phyloP scores from a whole-genome alignment of 2,113 vertebrate species.

The Rhabdornis inornatus region DNA sequence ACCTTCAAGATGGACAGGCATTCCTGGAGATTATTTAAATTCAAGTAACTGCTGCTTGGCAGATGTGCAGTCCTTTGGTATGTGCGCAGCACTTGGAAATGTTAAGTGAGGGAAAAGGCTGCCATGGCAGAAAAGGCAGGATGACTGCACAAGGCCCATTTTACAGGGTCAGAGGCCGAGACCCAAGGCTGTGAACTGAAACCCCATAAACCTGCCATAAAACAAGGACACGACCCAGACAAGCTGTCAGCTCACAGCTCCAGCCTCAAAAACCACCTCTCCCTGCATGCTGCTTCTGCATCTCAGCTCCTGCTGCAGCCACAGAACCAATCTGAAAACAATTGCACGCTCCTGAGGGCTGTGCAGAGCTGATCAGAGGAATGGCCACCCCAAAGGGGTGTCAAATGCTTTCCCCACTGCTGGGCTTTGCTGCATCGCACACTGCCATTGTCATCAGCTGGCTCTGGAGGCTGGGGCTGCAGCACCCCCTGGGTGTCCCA shows the following conservation, averaged over 20 bases:
- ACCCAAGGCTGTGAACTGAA: not conserved
- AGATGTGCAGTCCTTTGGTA: not conserved
- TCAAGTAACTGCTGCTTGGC: slow-evolving; percentile 48
- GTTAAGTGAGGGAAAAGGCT: not conserved
- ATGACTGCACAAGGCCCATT: not conserved
- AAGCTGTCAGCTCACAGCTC: not conserved
- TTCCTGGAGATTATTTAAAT: slow-evolving; percentile 42
- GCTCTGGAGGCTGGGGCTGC: not conserved
- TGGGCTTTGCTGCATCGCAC: not conserved
- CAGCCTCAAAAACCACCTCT: not conserved
- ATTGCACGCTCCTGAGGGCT: rapidly evolving
- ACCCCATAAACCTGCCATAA: not conserved
- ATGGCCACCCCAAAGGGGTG: not conserved
- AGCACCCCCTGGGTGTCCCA: not conserved
- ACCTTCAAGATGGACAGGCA: slow-evolving; percentile 50
- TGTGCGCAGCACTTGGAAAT: not conserved
- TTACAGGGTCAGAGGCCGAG: not conserved
- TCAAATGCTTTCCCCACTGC: not conserved
- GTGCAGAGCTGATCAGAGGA: not conserved
- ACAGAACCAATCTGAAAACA: not conserved
- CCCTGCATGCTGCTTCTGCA: rapidly evolving
- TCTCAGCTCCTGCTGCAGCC: not conserved
- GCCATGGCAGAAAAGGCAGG: not conserved
- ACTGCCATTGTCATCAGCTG: not conserved
- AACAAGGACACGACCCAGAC: not conserved